Evolutionary conservation across 2,113 vertebrate genomes (phyloP).

Genomic region (human): DNA sequence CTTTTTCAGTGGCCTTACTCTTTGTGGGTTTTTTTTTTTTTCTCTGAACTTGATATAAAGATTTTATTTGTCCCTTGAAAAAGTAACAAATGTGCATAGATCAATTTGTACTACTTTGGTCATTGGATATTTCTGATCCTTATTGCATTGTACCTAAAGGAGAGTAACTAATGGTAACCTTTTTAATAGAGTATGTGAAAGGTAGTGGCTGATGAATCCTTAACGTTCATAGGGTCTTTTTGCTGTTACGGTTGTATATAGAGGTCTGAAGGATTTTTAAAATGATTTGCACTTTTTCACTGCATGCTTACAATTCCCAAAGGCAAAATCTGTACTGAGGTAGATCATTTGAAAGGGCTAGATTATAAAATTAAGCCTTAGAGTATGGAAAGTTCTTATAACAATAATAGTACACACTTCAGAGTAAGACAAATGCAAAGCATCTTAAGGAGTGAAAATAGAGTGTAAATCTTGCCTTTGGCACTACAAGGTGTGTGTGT

Average conservation of each 20-base stretch:
- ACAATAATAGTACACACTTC: neutral
- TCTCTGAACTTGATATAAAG: neutral
- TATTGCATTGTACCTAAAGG: neutral
- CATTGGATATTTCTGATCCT: neutral
- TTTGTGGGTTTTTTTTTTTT: neutral
- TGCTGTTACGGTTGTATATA: neutral
- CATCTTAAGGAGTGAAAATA: neutral
- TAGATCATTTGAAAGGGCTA: constrained; percentile 9
- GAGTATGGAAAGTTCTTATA: neutral
- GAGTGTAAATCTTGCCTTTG: neutral
- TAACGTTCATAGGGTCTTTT: neutral
- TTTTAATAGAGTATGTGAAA: neutral
- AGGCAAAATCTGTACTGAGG: constrained; percentile 20
- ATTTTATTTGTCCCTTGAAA: neutral
- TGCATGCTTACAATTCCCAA: neutral
- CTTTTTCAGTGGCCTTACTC: neutral
- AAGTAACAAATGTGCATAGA: neutral
- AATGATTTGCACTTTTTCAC: constrained; percentile 48
- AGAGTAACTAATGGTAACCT: neutral
- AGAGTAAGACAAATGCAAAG: neutral
- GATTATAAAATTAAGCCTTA: neutral
- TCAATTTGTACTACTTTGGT: neutral
- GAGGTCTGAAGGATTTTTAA: neutral
- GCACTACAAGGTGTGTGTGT: neutral
- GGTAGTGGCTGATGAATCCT: neutral